Base-by-base conservation (phyloP, 2,888 invertebrate species). In the Callimorpha dominula region DNA sequence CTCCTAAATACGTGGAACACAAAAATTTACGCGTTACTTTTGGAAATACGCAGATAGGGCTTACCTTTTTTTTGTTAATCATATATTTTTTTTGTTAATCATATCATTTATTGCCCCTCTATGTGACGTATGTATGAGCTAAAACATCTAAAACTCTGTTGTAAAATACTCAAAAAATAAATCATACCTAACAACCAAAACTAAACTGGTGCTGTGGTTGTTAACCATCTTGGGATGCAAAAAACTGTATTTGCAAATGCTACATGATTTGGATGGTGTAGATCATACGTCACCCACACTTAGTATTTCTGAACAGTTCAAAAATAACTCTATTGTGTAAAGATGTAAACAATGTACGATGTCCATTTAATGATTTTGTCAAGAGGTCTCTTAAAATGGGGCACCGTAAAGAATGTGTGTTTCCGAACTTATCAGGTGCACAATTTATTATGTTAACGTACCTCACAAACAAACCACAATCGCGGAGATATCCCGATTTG, bases 401-500 rank as follows among this genome's bases (percentile, higher is more conserved):
- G 14, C 3, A 20, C 11, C 20, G 57, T 57, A 31, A 60, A 60
- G 14, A 31, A 60, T 31, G 14, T 60, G 17, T 20, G 31, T 65
- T 49, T 17, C 9, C 9, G 17, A 50, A 65, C 69, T 49, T 66
- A 66, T 43, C 74, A 68, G 42, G 31, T 20, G 17, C n/a, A 31
- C 66, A 52, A 74, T 74, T 65, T 62, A 74, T 64, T 65, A 54
- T n/a, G 65, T 72, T 49, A 73, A 67, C 54, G 70, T 62, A 74
- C 70, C 74, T 76, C 78, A 76, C 83, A 82, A 83, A 81, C 85
- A 75, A 81, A 72, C 64, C 63, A 62, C 70, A 68, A 78, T 74
- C 78, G 76, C 57, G 17, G 52, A 70, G 72, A 73, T 71, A 78
- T 79, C 82, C 78, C 87, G 89, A 88, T 89, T 87, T 84, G 85